phyloP scores from a whole-genome alignment of 2,113 vertebrate genomes.

The Bufo bufo region DNA sequence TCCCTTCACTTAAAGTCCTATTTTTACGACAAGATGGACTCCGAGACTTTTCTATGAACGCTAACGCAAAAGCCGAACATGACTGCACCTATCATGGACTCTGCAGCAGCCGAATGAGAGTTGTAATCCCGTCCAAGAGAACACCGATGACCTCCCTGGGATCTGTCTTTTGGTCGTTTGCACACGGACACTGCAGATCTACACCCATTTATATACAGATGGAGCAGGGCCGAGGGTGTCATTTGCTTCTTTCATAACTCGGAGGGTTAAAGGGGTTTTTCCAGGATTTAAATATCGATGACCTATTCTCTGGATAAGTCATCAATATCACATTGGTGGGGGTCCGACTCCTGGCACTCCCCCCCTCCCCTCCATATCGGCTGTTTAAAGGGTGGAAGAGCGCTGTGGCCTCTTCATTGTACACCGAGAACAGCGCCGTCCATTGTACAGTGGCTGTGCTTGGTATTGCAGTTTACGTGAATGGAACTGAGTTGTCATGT shows the following conservation, averaged over 20 bases:
- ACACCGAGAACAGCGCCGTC: no score
- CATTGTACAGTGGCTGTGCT: no score
- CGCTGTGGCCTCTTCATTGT: no score
- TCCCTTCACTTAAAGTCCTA: constrained; percentile 15
- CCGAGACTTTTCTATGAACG: constrained; percentile 13
- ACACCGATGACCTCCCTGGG: background rate
- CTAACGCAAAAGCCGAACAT: background rate
- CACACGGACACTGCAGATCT: background rate
- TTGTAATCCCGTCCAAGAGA: background rate
- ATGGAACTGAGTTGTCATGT: no score
- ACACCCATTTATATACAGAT: background rate
- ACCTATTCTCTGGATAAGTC: no score
- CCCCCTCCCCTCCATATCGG: no score
- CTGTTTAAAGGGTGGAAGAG: no score
- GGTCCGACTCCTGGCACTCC: no score
- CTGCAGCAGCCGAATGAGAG: background rate
- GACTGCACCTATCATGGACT: background rate
- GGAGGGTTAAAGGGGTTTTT: no score
- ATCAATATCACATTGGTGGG: no score
- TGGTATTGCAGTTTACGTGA: no score
- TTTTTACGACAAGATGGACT: constrained; percentile 24
- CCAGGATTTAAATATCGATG: no score
- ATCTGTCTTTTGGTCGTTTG: background rate
- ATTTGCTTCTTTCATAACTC: background rate
- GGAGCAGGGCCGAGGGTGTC: background rate